Percentiles rank a stretch among this genome's conserved stretches.
These are phyloP conservation scores for Saccostrea glomerata DNA, from an alignment of 1,140 invertebrate species.

Conservation along the genomic window DNA sequence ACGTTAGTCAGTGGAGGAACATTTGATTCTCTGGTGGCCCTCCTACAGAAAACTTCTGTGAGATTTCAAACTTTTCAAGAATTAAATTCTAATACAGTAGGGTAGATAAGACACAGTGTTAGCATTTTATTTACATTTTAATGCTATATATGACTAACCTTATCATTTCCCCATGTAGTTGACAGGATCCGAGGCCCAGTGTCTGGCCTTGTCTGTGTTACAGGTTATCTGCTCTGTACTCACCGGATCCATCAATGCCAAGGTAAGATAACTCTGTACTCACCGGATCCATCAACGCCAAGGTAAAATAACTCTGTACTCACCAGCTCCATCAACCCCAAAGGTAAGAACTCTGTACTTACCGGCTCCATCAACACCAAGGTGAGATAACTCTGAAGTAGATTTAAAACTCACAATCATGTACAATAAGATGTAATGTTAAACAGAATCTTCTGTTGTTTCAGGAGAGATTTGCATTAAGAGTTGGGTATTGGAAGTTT, in stretches of 20 bases:
- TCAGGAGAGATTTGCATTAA: slow-evolving; percentile 69
- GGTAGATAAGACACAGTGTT: too few relatives aligned
- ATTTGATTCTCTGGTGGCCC: slow-evolving; percentile 71
- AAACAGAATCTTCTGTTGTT: slow-evolving; percentile 34
- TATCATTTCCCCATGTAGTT: slow-evolving; percentile 61
- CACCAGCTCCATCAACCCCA: too few relatives aligned
- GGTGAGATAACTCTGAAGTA: too few relatives aligned
- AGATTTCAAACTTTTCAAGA: slow-evolving; percentile 38
- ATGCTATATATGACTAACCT: neutral
- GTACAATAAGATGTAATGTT: too few relatives aligned
- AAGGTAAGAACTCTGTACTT: too few relatives aligned
- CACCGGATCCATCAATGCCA: slow-evolving; percentile 68
- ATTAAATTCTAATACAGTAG: too few relatives aligned
- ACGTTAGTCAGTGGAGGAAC: slow-evolving; percentile 71
- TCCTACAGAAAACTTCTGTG: slow-evolving; percentile 73
- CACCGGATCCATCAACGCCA: slow-evolving; percentile 58
- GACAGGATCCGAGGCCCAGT: slow-evolving; percentile 68
- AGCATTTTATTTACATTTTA: neutral
- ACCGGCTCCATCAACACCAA: too few relatives aligned
- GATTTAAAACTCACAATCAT: too few relatives aligned
- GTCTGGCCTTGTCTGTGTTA: slow-evolving; percentile 70
- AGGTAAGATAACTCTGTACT: slow-evolving; percentile 68
- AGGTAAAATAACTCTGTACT: neutral
- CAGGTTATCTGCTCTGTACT: slow-evolving; percentile 68
- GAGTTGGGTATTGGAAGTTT: slow-evolving; percentile 73